Evolutionary conservation across 2,888 invertebrate species (phyloP).

Genomic region (Acronicta leporina): DNA sequence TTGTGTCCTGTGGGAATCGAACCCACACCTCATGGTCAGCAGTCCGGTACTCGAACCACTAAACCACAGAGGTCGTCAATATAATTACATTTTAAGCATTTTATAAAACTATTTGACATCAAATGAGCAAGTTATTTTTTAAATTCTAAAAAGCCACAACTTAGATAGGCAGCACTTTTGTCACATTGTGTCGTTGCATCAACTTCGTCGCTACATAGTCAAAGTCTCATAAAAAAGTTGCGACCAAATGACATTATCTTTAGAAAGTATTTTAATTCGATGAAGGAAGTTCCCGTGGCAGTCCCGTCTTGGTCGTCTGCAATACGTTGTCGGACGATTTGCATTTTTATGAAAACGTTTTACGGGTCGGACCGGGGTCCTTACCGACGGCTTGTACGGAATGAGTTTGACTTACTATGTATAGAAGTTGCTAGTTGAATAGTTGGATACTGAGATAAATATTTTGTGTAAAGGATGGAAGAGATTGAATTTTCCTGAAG

Average conservation of each 20-base stretch:
- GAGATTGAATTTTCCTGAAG: constrained; percentile 1
- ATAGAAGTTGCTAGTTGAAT: constrained; percentile 33
- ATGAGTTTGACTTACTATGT: constrained; percentile 48
- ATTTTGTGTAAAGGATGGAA: constrained; percentile 17
- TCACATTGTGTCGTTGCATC: constrained; percentile 44
- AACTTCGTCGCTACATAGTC: constrained; percentile 35
- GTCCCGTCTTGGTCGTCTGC: constrained; percentile 67
- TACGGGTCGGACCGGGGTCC: constrained; percentile 65
- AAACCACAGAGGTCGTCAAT: no score
- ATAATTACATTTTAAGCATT: no score
- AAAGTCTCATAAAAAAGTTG: constrained; percentile 65
- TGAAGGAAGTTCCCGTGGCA: constrained; percentile 73
- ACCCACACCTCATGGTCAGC: no score
- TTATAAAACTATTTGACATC: not conserved
- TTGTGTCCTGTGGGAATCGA: no score
- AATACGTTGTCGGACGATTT: constrained; percentile 83
- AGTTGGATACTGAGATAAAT: constrained; percentile 24
- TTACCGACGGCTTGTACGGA: constrained; percentile 42
- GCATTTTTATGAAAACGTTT: constrained; percentile 87
- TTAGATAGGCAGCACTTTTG: constrained; percentile 25
- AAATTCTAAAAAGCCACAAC: constrained; percentile 20
- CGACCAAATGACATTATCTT: constrained; percentile 74
- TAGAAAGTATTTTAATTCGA: constrained; percentile 83
- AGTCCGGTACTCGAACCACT: no score
- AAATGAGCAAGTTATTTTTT: not conserved